Conservation (phyloP, 2,888 invertebrate genomes). For the Hypercompe scribonia region DNA sequence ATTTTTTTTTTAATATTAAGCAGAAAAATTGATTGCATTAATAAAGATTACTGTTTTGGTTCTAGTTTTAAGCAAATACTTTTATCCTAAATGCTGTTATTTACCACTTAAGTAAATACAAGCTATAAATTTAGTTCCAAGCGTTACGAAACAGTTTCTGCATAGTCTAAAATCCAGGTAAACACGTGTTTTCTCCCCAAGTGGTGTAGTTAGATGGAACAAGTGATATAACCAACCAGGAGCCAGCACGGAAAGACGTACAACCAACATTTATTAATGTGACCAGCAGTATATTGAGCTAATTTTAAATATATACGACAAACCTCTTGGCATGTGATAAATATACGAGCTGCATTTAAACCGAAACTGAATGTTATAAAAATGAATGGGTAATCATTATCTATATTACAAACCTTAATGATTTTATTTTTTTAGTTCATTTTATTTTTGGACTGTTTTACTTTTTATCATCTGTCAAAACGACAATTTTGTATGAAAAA, state of each 20-base stretch:
- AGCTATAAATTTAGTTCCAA: background rate
- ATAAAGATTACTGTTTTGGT: background rate
- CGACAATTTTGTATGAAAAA: no score
- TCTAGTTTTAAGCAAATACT: background rate
- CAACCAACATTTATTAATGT: conserved; percentile 29
- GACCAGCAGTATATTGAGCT: conserved; percentile 34
- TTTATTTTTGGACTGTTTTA: no score
- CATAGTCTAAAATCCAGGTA: background rate
- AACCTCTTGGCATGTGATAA: conserved; percentile 26
- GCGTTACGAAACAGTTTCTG: background rate
- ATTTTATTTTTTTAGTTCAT: no score
- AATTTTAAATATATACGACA: conserved; percentile 48
- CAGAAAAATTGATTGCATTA: background rate
- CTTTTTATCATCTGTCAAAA: no score
- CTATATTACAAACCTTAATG: no score
- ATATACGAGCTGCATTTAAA: conserved; percentile 8
- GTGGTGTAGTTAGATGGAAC: background rate
- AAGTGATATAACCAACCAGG: background rate
- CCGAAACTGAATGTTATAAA: background rate
- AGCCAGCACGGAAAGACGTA: background rate
- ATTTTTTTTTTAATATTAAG: background rate
- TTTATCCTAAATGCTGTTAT: background rate
- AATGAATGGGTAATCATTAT: no score
- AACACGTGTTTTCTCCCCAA: background rate
- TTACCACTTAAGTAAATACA: background rate